These are phyloP conservation scores for Acanthosepion lycidas DNA, from an alignment of 2,888 invertebrate species.

Conservation along the genomic window DNA sequence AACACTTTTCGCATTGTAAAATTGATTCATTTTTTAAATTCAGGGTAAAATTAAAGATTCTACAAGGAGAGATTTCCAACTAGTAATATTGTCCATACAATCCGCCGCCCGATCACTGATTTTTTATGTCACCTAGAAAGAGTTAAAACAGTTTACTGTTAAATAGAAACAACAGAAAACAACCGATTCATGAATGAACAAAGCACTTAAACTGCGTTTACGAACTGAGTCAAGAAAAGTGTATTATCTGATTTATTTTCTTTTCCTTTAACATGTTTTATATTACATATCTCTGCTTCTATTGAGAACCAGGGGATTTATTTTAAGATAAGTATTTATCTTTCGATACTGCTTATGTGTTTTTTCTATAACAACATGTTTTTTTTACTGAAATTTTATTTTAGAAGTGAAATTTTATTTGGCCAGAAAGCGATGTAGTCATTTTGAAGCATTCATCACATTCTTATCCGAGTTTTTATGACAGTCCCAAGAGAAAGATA, in stretches of 20 bases:
- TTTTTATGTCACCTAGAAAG: background rate
- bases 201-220: background rate
- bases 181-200: background rate
- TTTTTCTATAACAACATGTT: background rate
- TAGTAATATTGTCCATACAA: too few species aligned
- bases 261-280: background rate
- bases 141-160: background rate
- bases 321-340: background rate
- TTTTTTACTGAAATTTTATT: background rate
- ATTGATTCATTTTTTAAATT: too few species aligned
- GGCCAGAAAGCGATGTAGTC: background rate
- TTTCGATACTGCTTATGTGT: background rate
- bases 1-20: too few species aligned
- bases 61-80: too few species aligned
- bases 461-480: background rate
- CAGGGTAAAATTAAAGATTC: too few species aligned
- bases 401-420: background rate
- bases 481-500: background rate
- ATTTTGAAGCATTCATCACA: background rate
- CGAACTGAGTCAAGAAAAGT: background rate
- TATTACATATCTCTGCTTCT: background rate
- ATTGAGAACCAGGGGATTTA: background rate
- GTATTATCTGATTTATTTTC: background rate
- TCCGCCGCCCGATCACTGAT: background rate
- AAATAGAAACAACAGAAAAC: background rate